A percentile compares a stretch with the other conserved stretches of the same genome.
phyloP scores from a whole-genome alignment of 2,888 invertebrate genomes.

The Tenthredo notha region DNA sequence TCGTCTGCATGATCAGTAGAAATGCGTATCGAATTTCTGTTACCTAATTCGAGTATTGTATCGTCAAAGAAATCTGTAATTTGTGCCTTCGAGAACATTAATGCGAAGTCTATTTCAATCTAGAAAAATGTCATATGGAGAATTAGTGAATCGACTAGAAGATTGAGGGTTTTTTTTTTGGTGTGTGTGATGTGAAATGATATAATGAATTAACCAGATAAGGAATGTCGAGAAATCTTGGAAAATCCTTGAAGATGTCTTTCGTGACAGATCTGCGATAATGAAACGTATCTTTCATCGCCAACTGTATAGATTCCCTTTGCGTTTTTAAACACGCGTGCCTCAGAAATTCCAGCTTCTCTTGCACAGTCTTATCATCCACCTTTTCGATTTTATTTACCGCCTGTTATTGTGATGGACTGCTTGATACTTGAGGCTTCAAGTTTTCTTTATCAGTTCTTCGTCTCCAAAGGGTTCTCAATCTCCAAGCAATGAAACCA shows the following conservation, averaged over 20 bases:
- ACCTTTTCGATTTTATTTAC: background rate
- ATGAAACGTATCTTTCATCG: slow-evolving; percentile 7
- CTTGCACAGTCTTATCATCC: background rate
- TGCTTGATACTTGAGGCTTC: no score
- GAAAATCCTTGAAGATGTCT: background rate
- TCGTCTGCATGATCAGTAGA: background rate
- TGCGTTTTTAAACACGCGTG: background rate
- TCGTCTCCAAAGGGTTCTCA: slow-evolving; percentile 12
- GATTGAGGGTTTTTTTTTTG: no score
- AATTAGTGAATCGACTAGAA: no score
- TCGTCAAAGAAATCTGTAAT: slow-evolving; percentile 37
- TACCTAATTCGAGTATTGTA: slow-evolving; percentile 51
- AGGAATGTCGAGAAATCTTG: slow-evolving; percentile 19
- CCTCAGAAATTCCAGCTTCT: background rate
- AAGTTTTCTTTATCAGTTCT: slow-evolving; percentile 12
- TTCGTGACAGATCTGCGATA: background rate
- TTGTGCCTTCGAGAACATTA: slow-evolving; percentile 49
- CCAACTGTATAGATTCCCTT: background rate
- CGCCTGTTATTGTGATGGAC: background rate
- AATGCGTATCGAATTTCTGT: background rate
- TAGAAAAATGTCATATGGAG: background rate
- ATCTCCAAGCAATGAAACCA: slow-evolving; percentile 18
- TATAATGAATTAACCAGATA: background rate
- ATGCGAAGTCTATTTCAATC: slow-evolving; percentile 48
- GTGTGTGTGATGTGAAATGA: no score